Percentiles rank a stretch among this genome's conserved stretches.
These are phyloP conservation scores for Lutraria rhynchaena DNA, from an alignment of 1,140 invertebrate species.

Conservation along the genomic window DNA sequence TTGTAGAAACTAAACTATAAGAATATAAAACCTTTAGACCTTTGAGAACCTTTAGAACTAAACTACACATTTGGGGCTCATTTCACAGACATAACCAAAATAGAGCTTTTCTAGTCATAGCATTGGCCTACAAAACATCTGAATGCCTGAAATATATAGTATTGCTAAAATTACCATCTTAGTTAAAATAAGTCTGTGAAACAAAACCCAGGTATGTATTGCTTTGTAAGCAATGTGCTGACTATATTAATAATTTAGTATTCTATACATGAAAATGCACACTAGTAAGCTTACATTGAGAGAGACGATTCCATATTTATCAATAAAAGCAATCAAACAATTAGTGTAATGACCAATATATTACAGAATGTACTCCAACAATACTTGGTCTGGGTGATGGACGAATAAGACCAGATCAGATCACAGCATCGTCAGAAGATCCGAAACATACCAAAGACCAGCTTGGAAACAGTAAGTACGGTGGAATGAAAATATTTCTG, in stretches of 20 bases:
- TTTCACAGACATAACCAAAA: not conserved
- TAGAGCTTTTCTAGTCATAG: not conserved
- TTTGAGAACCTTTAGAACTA: not conserved
- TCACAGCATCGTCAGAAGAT: conserved; percentile 32
- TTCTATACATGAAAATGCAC: no score
- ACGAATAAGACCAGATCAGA: conserved; percentile 1
- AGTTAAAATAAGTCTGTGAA: no score
- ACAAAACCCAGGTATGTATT: no score
- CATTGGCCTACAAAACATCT: not conserved
- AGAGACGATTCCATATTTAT: no score
- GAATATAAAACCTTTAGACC: not conserved
- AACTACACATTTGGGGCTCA: not conserved
- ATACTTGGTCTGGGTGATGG: conserved; percentile 38
- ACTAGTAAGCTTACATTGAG: no score
- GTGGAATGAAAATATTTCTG: not conserved
- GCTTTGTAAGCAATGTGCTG: no score
- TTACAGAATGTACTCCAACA: conserved; percentile 31
- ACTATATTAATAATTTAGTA: no score
- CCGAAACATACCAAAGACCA: conserved; percentile 12
- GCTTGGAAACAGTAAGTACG: conserved; percentile 23
- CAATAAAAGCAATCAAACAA: no score
- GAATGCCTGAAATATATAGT: no score
- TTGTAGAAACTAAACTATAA: not conserved
- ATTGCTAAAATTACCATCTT: no score
- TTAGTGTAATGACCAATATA: no score